Base-by-base conservation (phyloP, 2,797 vertebrate species). In the Choloepus didactylus region DNA sequence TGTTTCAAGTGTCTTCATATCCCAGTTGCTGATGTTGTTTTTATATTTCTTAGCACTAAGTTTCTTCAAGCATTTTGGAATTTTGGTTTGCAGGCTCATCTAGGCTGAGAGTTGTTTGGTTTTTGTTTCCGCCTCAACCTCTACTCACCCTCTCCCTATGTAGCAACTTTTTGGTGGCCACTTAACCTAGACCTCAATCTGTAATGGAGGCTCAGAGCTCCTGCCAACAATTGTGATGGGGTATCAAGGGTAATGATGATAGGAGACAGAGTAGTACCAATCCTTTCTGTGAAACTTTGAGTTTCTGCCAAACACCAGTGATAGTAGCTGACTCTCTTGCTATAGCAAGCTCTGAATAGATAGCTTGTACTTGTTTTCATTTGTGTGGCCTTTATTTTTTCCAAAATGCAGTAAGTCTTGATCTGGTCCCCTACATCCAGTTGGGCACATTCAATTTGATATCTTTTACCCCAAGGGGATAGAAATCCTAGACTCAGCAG, bases 301-400 rank as follows among this genome's bases (percentile, higher is more conserved):
- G 77, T 82, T 41, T 93, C 25, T 82, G 67, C 27, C 49, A 70
- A 93, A 89, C n/a, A 23, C 44, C 75, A 75, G 16, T 72, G 25
- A 81, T 44, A 15, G 38, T n/a, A 15, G 46, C 51, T 29, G 46
- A 87, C 27, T 31, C 6, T 38, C 21, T 76, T 87, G 38, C 41
- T 56, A 92, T 10, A 66, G 29, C 9, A 85, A 90, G 15, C 51
- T 87, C 89, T 87, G 56, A 66, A 84, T 66, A 85, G 87, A 46
- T 38, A 18, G 2, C 2, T 44, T n/a, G n/a, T 67, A 7, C 35
- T 73, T 86, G 27, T 76, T 75, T 15, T 80, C 56, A 92, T 88
- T 79, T 85, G 9, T 1, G 8, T 73, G 29, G 10, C 73, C 27
- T 80, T 67, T 2, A 15, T 89, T 94, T 91, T 93, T 94, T 95